Base-by-base conservation (phyloP, 2,113 vertebrate genomes). In the Podiceps cristatus region DNA sequence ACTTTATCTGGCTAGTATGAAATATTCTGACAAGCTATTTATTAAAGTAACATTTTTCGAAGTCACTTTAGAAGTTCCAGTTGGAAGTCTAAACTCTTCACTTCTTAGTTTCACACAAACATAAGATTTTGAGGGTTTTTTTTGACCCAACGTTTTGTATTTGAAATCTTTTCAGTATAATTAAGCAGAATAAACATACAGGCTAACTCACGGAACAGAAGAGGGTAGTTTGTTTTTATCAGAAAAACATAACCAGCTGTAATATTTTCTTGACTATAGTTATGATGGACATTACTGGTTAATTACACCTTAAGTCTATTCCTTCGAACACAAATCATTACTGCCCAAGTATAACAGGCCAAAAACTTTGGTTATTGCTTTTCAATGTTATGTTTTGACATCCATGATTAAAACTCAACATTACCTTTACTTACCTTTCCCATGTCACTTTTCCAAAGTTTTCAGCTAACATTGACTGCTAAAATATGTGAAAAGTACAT, bases 11-110 rank as follows among this genome's bases (percentile, higher is more conserved):
- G 45, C 60, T 89, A 62, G 27, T 35, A 27, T 64, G 71, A 94
- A 71, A 37, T 90, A 69, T 86, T 58, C 67, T 93, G 56, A 78
- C 35, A 83, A 76, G 42, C 28, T 86, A 87, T 74, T 90, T 58
- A 80, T 37, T 74, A 14, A 68, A 86, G 67, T 33, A 77, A 33
- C 66, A 53, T 86, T 94, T 92, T 77, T 47, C 71, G 37, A 83
- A 77, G 59, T 16, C 67, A 67, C 19, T 44, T 91, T 86, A 79
- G n/a, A 60, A 63, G 47, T 42, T 93, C 31, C 79, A 76, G 3
- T 20, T 86, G 58, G 24, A 91, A 83, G 14, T 10, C 35, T 62
- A 74, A 73, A 53, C 11, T 71, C 17, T 55, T 83, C n/a, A 17
- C 23, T 71, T 88, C 15, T 68, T 25, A 25, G 11, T 67, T 94